phyloP scores from a whole-genome alignment of 1,140 invertebrate genomes.

The Centruroides vittatus region DNA sequence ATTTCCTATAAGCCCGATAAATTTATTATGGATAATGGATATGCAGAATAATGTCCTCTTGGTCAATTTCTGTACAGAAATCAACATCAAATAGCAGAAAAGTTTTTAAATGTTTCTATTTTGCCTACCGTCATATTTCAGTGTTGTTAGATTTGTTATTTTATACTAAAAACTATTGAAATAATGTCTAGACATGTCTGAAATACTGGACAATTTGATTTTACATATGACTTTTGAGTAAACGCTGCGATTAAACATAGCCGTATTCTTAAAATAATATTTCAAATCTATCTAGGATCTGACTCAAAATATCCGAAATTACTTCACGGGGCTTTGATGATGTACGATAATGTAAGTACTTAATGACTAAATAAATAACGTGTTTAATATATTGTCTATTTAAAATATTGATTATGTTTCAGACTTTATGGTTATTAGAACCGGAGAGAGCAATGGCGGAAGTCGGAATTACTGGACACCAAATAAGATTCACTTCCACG shows the following conservation, averaged over 20 bases:
- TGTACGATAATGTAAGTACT: conserved; percentile 59
- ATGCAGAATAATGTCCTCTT: too few species aligned
- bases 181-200: conserved; percentile 30
- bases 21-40: too few species aligned
- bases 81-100: too few species aligned
- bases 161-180: not conserved
- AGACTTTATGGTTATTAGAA: conserved; percentile 68
- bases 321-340: conserved; percentile 78
- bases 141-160: too few species aligned
- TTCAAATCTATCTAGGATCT: not conserved
- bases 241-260: conserved; percentile 70
- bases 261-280: conserved; percentile 49
- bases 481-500: conserved; percentile 76
- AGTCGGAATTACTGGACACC: conserved; percentile 60
- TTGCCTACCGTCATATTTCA: too few species aligned
- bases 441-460: conserved; percentile 78
- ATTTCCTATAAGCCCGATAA: too few species aligned
- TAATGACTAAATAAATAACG: not conserved
- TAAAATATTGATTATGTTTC: not conserved
- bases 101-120: too few species aligned
- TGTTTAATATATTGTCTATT: not conserved
- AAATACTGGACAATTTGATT: too few species aligned
- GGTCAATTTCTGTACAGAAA: too few species aligned
- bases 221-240: conserved; percentile 55
- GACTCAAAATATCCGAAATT: conserved; percentile 59